Evolutionary conservation across 1,140 invertebrate genomes (phyloP), one percentile per base, ranked within the genome.

Genomic region (Melitaea cinxia): DNA sequence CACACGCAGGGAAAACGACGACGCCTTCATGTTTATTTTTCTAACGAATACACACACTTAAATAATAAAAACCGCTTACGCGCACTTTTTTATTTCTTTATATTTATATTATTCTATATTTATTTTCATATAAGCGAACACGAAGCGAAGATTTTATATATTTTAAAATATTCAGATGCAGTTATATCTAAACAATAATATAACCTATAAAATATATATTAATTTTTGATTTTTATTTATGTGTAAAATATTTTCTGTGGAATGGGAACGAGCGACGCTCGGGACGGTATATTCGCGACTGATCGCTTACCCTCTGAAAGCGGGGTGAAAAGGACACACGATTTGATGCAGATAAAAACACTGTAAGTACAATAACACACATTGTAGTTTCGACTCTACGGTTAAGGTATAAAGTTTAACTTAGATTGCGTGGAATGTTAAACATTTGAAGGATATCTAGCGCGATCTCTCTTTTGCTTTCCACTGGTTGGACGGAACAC

Each of bases 1-100:
- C 66, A 95, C 94, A 68, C 94, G 93, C 15, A 95, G 92, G 12
- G 94, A 95, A 78, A 95, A 95, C 70, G 94, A 95, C 19, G 94
- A 95, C n/a, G 94, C 95, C 93, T 95, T 95, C 94, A 95, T 95
- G 49, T 85, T 88, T 86, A 87, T 85, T 82, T 82, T 85, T 78
- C 58, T 70, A 64, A 64, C 63, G 39, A 73, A 42, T 9, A 64
- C 54, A 64, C 63, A 65, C 73, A 78, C 75, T 61, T 62, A 65
- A 67, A 65, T 60, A 30, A 61, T 68, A 23, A 73, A 68, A 71
- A 56, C 21, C 53, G 59, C 54, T 50, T 55, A 64, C 37, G 57
- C 67, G 39, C 65, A 45, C 63, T 71, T 57, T 39, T 52, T 62
- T 26, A 54, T 62, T 49, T 65, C 63, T 45, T 60, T 42, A 49